Conservation (phyloP, 2,797 vertebrate genomes). For the Thamnophis elegans region DNA sequence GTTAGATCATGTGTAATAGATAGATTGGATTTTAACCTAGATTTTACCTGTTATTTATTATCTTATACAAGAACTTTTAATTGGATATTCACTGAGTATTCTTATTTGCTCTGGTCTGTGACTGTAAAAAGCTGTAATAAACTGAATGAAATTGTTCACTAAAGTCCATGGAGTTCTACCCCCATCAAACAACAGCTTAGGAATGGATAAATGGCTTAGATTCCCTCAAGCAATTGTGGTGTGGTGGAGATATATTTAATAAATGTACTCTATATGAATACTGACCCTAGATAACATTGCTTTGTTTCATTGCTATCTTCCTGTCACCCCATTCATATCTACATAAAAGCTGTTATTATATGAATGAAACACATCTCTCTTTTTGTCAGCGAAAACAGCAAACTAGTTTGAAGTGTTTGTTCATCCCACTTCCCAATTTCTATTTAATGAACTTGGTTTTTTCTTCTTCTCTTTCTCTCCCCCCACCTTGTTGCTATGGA, state of each 20-base stretch:
- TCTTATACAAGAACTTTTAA: no score
- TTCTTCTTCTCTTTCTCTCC: neutral
- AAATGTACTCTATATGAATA: neutral
- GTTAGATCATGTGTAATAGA: no score
- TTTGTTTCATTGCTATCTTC: neutral
- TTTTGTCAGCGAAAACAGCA: neutral
- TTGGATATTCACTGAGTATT: no score
- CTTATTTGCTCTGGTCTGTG: no score
- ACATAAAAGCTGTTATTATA: neutral
- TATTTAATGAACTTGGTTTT: neutral
- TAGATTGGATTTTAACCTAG: no score
- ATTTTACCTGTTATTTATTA: no score
- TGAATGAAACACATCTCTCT: conserved; percentile 5
- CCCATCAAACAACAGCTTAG: neutral
- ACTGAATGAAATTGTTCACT: no score
- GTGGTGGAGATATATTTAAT: neutral
- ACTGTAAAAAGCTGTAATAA: no score
- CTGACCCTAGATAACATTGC: accelerated
- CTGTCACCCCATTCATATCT: neutral
- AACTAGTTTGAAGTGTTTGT: conserved; percentile 21
- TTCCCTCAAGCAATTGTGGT: neutral
- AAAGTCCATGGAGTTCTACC: neutral
- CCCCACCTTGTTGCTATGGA: conserved; percentile 53
- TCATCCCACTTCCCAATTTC: conserved; percentile 5
- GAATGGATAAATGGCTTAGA: neutral